Percentiles rank a stretch among this genome's conserved stretches.
Conservation (phyloP, 2,888 invertebrate genomes). For the Dicycla oo region DNA sequence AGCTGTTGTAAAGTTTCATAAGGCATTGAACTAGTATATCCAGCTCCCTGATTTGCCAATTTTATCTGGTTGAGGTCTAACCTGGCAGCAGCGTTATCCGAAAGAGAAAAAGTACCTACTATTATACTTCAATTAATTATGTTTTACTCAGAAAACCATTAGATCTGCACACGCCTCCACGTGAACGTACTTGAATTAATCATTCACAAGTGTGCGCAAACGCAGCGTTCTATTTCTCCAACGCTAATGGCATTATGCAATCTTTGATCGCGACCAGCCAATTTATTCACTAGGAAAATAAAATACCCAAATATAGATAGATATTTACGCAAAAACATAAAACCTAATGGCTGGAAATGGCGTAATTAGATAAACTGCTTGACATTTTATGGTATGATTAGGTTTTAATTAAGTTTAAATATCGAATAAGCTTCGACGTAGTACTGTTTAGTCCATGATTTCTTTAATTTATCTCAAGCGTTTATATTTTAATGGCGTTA, state of each 20-base stretch:
- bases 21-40: constrained; percentile 4
- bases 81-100: too few relatives aligned
- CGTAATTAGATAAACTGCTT: constrained; percentile 29
- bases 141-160: background rate
- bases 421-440: constrained; percentile 31
- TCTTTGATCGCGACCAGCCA: constrained; percentile 37
- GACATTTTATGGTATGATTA: constrained; percentile 52
- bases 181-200: constrained; percentile 38
- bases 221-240: constrained; percentile 56
- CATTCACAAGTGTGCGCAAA: constrained; percentile 45
- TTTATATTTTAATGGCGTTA: constrained; percentile 37
- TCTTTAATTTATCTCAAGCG: constrained; percentile 29
- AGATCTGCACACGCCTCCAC: constrained; percentile 1
- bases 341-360: constrained; percentile 24
- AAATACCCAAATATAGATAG: constrained; percentile 54
- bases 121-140: background rate
- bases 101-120: too few relatives aligned
- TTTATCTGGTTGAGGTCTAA: background rate
- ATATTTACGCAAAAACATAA: constrained; percentile 51
- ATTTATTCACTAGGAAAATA: constrained; percentile 53
- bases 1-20: background rate
- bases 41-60: background rate
- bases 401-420: constrained; percentile 57
- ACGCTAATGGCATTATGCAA: constrained; percentile 57
- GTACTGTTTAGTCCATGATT: constrained; percentile 29